Evolutionary conservation across 2,113 vertebrate genomes (phyloP).

Genomic region (Tyto alba): DNA sequence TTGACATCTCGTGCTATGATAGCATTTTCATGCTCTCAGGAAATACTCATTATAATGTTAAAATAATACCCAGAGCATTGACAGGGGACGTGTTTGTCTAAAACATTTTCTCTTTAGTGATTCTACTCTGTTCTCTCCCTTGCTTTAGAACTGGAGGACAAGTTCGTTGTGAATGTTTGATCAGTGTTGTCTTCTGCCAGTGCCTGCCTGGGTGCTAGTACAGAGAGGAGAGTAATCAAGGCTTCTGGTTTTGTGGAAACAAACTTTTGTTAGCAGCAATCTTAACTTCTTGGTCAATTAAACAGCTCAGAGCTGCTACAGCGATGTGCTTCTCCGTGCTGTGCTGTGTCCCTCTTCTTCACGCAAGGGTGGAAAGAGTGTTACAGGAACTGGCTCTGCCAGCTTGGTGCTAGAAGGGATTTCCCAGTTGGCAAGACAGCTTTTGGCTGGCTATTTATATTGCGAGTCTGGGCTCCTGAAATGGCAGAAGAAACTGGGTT

Average conservation of each 20-base stretch:
- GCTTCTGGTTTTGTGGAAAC: neutral
- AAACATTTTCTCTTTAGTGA: neutral
- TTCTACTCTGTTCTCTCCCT: neutral
- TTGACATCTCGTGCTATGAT: fast-evolving
- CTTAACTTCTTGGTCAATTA: neutral
- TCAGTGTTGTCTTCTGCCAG: neutral
- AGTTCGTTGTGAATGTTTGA: neutral
- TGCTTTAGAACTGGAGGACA: neutral
- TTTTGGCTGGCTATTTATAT: neutral
- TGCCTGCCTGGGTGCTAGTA: neutral
- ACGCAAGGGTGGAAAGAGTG: fast-evolving
- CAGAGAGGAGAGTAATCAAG: neutral
- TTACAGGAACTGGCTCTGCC: neutral
- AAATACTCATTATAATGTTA: no score
- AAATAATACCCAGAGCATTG: neutral
- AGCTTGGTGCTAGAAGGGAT: neutral
- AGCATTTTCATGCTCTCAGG: neutral
- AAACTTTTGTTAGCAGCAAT: no score
- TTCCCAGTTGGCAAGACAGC: neutral
- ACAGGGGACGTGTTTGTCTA: neutral
- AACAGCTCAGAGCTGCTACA: neutral
- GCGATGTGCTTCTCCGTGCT: neutral
- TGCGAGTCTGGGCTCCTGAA: neutral
- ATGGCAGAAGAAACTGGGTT: neutral
- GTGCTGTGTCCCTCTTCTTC: neutral